Evolutionary conservation across 2,113 vertebrate genomes (phyloP).

Genomic region (Malurus cyaneus): DNA sequence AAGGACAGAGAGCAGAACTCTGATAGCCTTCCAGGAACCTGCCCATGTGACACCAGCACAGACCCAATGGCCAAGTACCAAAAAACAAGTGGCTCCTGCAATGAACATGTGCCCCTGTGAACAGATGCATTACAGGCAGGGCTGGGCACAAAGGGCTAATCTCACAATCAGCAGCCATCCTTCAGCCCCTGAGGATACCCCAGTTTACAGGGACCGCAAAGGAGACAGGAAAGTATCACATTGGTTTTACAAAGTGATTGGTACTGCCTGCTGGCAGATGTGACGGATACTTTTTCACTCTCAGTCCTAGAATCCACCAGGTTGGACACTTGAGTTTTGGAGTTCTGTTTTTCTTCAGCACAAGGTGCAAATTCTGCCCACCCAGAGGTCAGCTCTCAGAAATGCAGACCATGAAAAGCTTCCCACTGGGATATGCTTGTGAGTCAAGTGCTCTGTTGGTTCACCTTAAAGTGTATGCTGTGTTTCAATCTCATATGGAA

Average conservation of each 20-base stretch:
- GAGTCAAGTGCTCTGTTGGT: background rate
- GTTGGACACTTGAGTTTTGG: background rate
- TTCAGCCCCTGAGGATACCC: background rate
- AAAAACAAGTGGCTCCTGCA: background rate
- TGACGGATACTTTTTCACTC: background rate
- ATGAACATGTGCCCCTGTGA: background rate
- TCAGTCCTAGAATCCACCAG: background rate
- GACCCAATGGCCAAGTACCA: background rate
- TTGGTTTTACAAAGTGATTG: background rate
- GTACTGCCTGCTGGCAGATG: background rate
- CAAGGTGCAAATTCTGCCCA: background rate
- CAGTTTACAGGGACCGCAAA: background rate
- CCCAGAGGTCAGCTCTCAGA: background rate
- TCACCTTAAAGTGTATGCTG: background rate
- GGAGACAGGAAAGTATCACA: background rate
- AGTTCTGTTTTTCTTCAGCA: background rate
- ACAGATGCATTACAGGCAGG: background rate
- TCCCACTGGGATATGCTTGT: background rate
- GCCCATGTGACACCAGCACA: background rate
- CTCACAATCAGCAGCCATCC: background rate
- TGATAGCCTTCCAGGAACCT: background rate
- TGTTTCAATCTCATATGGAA: background rate
- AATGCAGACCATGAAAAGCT: background rate
- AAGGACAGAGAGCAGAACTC: background rate
- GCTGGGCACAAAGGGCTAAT: background rate